Evolutionary conservation across 2,797 vertebrate genomes (phyloP).

Genomic region (Arrhamphus sclerolepis): DNA sequence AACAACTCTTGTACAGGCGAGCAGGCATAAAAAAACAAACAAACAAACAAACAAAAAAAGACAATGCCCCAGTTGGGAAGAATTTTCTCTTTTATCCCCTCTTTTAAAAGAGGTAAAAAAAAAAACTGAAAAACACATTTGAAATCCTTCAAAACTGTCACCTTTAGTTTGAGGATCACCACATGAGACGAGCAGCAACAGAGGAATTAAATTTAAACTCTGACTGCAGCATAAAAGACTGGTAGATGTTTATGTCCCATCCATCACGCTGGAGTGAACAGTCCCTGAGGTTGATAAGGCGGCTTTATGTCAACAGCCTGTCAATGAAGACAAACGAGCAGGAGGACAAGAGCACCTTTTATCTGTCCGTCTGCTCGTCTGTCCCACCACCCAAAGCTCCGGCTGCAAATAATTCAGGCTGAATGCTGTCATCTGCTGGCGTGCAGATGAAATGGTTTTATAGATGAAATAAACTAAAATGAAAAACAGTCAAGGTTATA

Average conservation of each 20-base stretch:
- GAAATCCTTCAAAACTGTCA: slow-evolving; percentile 36
- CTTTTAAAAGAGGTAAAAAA: slow-evolving; percentile 1
- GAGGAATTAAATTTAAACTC: slow-evolving; percentile 33
- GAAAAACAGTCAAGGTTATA: neutral
- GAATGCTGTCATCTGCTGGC: slow-evolving; percentile 62
- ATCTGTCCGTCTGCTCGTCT: slow-evolving; percentile 33
- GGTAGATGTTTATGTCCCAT: slow-evolving; percentile 52
- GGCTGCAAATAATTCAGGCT: slow-evolving; percentile 40
- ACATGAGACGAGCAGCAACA: slow-evolving; percentile 26
- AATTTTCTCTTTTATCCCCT: neutral
- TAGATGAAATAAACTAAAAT: neutral
- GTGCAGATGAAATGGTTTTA: slow-evolving; percentile 26
- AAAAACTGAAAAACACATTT: neutral
- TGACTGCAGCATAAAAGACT: slow-evolving; percentile 34
- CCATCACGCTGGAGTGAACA: slow-evolving; percentile 62
- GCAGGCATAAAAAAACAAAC: too few species aligned
- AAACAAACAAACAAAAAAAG: too few species aligned
- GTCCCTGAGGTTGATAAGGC: slow-evolving; percentile 62
- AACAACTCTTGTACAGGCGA: too few species aligned
- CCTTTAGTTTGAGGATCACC: slow-evolving; percentile 16
- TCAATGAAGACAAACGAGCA: slow-evolving; percentile 73
- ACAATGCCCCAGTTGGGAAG: too few species aligned
- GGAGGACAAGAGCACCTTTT: slow-evolving; percentile 50
- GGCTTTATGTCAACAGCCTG: slow-evolving; percentile 67
- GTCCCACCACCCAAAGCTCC: slow-evolving; percentile 7